Base-by-base conservation (phyloP, 2,113 vertebrate species). In the Dicerorhinus sumatrensis region DNA sequence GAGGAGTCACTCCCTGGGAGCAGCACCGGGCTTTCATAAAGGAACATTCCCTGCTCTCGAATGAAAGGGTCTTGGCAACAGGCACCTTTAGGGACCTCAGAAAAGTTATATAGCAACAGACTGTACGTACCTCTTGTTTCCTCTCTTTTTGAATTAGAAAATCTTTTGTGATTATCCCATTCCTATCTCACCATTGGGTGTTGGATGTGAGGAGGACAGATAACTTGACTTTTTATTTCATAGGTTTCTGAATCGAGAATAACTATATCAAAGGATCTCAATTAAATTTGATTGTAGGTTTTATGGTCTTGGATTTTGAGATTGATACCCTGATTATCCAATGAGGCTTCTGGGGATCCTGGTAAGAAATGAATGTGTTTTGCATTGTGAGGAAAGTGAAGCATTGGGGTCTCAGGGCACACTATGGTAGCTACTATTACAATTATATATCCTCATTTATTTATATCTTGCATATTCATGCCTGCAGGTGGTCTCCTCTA, bases 1-100 rank as follows among this genome's bases (percentile, higher is more conserved):
- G 5, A 6, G 14, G 6, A 42, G 33, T 77, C 3, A 20, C 2
- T 33, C 33, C 0, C 4, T 1, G 6, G 23, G 3, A 67, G 23
- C 4, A 25, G 82, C 67, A 60, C 5, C 73, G 18, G 4, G 20
- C 6, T 25, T 9, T 46, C 1, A 2, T 29, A 42, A 54, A 56
- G 56, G 18, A 63, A 39, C 0, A 4, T 70, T 27, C 6, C 3
- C 31, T 65, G 54, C 0, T 21, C 0, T 7, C 13, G 20, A 16
- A 2, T 20, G 12, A 42, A 65, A n/a, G 5, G 21, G 5, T 1
- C 4, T 54, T 31, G 3, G 6, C 20, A 56, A 23, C 18, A 82
- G 54, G 46, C 2, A 21, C 5, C 13, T 11, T n/a, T 89, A 21
- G 63, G 16, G 33, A 67, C 27, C 76, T 85, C 18, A 16, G 39